Base-by-base conservation (phyloP, 2,113 vertebrate genomes). In the Neoarius graeffei region DNA sequence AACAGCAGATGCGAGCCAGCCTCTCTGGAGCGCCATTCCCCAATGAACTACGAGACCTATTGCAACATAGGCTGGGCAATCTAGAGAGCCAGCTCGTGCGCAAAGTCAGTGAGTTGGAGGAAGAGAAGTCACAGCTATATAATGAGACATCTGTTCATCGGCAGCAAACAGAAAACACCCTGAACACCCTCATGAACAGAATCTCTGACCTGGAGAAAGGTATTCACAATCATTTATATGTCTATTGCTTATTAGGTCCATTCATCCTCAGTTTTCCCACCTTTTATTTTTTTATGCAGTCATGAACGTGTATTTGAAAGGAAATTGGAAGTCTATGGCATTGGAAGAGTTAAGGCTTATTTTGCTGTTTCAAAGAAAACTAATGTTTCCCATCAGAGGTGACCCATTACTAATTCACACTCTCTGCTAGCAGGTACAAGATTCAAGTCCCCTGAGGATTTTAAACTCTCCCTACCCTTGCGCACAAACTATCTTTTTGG, bases 131-230 rank as follows among this genome's bases (percentile, higher is more conserved):
- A 30, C 91, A 97, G 94, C 95, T 99, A 17, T 97, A 97, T 90
- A 99, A 99, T 0, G 97, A 99, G 93, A 99, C 96, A 0, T 96
- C 97, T 0, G 96, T 96, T 30, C 98, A 99, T 91, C 94, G 97
- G 54, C 95, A 97, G 91, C 97, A 95, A 94, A 99, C 98, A 0
- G 98, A 99, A 93, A 97, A 94, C 52, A 93, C 97, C 56, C 91
- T 99, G 84, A 97, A 97, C 5, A 95, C 97, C 0, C 93, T 99
- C 92, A 96, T 98, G 85, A 97, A 98, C 92, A 95, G 98, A 89
- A 97, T 99, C 91, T 95, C 94, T 0, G 98, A 99, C 71, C 91
- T 99, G 66, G 98, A 99, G 93, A 96, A 97, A 96, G 98, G 98
- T 99, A 86, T 11, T 60, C 81, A 50, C 67, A 27, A 62, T 4